Base-by-base conservation (phyloP, 2,113 vertebrate species). In the Alligator sinensis region DNA sequence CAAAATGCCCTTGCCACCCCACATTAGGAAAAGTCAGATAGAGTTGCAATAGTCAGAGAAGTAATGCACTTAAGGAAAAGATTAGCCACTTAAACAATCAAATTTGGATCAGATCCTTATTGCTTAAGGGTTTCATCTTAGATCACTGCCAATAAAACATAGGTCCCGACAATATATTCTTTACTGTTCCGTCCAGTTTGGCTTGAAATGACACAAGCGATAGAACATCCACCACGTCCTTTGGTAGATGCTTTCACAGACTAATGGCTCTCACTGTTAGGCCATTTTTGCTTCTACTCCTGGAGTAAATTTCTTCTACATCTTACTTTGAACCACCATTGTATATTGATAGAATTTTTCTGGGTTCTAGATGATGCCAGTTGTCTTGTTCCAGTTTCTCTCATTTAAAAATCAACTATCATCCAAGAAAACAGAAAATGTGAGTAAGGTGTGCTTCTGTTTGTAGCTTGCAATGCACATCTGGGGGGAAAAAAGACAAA, bases 1-100 rank as follows among this genome's bases (percentile, higher is more conserved):
- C 0, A 0, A 57, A 82, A 86, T 88, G 80, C 11, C 47, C 47
- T 47, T 47, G 47, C 47, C 47, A 7, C 47, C 47, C 47, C 4
- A 57, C 82, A 94, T 82, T 66, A 5, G 74, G 78, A 82, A 57
- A 86, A 28, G 2, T 80, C 90, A 81, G 84, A 93, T 7, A 79
- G 57, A 74, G 60, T 60, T 93, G 77, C 85, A 84, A 81, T 68
- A 95, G 34, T 89, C 93, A 95, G 38, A 47, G 47, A 47, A 47
- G 47, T 47, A 47, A 47, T 47, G 47, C 47, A 47, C 7, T 68
- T 60, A 83, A 89, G 82, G 87, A 95, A 94, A 96, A 63, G 8
- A 68, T 78, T 94, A 94, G 96, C 92, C 90, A 79, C 90, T 94
- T 84, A 96, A 94, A 92, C 68, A 60, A 86, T 91, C 59, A 90